A percentile compares a stretch with the other conserved stretches of the same genome.
phyloP scores from a whole-genome alignment of 2,113 vertebrate species.

The Turdus rufiventris region DNA sequence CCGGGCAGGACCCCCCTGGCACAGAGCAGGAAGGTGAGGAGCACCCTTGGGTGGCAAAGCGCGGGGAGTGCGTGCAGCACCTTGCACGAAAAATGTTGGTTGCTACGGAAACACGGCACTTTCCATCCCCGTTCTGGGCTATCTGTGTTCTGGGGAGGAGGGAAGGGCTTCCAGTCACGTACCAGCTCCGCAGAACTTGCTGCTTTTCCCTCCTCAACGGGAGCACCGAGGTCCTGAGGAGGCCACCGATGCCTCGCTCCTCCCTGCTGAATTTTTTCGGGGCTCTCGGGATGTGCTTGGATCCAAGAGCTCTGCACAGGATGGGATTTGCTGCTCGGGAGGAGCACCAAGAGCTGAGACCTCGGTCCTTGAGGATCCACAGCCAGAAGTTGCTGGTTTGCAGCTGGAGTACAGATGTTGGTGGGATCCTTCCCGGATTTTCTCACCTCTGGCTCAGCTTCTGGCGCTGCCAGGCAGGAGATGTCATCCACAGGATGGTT shows the following conservation, averaged over 20 bases:
- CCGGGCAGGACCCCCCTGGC: not conserved
- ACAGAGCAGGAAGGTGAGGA: not conserved
- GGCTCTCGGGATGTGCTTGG: not conserved
- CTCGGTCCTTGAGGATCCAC: accelerated
- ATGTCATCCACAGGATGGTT: not conserved
- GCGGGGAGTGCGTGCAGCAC: slow-evolving; percentile 31
- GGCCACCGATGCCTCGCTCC: not conserved
- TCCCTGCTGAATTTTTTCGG: not conserved
- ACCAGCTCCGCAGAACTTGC: slow-evolving; percentile 14
- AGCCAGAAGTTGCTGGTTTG: not conserved
- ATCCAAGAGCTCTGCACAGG: not conserved
- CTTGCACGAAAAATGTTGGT: slow-evolving; percentile 48
- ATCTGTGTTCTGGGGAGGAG: slow-evolving; percentile 51
- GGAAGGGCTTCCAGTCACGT: slow-evolving; percentile 39
- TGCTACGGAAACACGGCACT: slow-evolving; percentile 61
- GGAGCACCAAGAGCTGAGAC: not conserved
- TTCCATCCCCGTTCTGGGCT: slow-evolving; percentile 32
- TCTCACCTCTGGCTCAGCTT: not conserved
- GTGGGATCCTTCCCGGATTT: not conserved
- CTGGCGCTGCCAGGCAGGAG: not conserved
- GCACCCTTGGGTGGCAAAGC: slow-evolving; percentile 50
- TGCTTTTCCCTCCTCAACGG: not conserved
- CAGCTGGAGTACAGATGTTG: not conserved
- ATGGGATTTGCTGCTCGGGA: not conserved
- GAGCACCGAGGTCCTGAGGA: not conserved